Evolutionary conservation across 1,140 invertebrate genomes (phyloP), one percentile per base, ranked within the genome.

Genomic region (Tetragnatha versicolor): DNA sequence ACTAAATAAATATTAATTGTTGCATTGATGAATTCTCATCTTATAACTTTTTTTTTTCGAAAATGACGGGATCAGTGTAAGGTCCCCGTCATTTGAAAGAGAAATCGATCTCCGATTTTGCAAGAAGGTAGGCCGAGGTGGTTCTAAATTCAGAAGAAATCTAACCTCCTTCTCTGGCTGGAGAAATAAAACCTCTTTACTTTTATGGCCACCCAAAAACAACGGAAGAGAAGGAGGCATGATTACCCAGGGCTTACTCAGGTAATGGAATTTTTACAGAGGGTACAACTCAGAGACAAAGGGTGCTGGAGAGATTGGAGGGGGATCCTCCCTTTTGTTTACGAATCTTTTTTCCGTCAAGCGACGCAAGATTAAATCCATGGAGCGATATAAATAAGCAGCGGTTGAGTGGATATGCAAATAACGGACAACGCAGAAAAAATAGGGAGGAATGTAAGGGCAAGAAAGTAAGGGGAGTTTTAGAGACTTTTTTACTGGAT

Each of bases 101-200:
- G 31, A 55, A 51, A 49, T 68, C 45, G 39, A 68, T 68, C 33
- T 25, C 45, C 33, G 51, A 68, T 68, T 68, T 51, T 45, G 45
- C 45, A 68, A 33, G 42, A 68, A 35, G 42, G 29, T 14, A n/a
- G 20, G 14, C 29, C 9, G 10, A 20, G 45, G n/a, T 20, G 37
- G 60, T 14, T 51, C 65, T 68, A 68, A 68, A 68, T 68, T 51
- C 45, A 47, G 51, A 51, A 45, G 65, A 68, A 68, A 68, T 68
- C 65, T 9, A 47, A 47, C n/a, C 29, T 6, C 5, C 33, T 3
- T 10, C 2, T n/a, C 1, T 27, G 7, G 25, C 42, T 20, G 27
- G n/a, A 68, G 45, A 68, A 65, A 68, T 51, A 68, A 68, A 68
- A 49, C 65, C 65, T 51, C 61, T 68, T 68, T 68, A 68, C 65